A percentile compares a stretch with the other conserved stretches of the same genome.
phyloP scores from a whole-genome alignment of 2,888 invertebrate genomes.

The Tromatobia lineatoria region DNA sequence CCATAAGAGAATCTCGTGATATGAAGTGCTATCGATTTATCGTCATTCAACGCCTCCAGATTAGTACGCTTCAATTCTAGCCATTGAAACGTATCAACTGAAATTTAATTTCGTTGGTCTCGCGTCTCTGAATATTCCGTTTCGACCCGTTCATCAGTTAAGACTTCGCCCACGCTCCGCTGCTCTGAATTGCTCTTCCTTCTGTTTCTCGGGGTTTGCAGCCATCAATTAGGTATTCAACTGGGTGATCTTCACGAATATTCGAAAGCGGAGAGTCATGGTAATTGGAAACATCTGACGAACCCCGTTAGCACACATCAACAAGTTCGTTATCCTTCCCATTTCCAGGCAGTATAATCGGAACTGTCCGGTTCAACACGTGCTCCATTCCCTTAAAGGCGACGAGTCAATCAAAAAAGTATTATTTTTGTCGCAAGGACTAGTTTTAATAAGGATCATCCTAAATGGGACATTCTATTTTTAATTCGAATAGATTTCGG shows the following conservation, averaged over 20 bases:
- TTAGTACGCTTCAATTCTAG: constrained; percentile 41
- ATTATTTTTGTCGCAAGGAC: too few relatives aligned
- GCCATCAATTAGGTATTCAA: constrained; percentile 55
- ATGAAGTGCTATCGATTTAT: constrained; percentile 20
- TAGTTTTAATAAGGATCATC: too few relatives aligned
- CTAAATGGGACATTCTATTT: too few relatives aligned
- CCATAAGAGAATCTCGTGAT: neutral
- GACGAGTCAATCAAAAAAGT: too few relatives aligned
- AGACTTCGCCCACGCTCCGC: neutral
- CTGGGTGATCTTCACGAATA: constrained; percentile 42
- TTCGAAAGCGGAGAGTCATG: constrained; percentile 30
- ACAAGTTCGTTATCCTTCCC: constrained; percentile 34
- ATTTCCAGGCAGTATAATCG: neutral
- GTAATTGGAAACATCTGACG: constrained; percentile 32
- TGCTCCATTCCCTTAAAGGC: neutral
- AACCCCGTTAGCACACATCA: constrained; percentile 5
- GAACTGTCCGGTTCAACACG: neutral
- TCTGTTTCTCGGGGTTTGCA: neutral
- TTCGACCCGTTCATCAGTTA: constrained; percentile 35
- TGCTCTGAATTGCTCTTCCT: constrained; percentile 33
- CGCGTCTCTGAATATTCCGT: constrained; percentile 29
- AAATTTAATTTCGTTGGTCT: constrained; percentile 51
- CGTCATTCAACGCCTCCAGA: constrained; percentile 26
- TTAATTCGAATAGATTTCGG: too few relatives aligned
- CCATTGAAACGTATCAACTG: constrained; percentile 36